phyloP scores from a whole-genome alignment of 2,888 invertebrate species.

The Pediacus dermestoides region DNA sequence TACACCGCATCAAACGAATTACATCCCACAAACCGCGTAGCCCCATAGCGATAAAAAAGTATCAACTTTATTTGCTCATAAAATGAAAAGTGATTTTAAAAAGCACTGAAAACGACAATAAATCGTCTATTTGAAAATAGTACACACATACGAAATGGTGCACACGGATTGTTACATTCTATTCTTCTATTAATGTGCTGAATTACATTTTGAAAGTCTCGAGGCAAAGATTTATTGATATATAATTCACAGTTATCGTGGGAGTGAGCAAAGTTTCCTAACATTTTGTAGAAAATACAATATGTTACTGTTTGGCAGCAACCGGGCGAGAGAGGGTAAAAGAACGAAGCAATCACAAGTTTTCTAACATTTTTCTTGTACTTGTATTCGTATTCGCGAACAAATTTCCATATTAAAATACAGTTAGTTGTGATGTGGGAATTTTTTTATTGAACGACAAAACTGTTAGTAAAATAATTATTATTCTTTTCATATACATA shows the following conservation, averaged over 20 bases:
- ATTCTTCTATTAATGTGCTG: slow-evolving; percentile 22
- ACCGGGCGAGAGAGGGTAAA: slow-evolving; percentile 13
- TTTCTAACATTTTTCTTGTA: too few relatives aligned
- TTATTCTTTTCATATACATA: too few relatives aligned
- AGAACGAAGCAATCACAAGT: slow-evolving; percentile 19
- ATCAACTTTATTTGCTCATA: slow-evolving; percentile 30
- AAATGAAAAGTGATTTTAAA: slow-evolving; percentile 34
- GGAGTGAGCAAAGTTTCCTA: slow-evolving; percentile 16
- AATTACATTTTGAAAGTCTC: slow-evolving; percentile 23
- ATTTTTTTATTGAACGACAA: too few relatives aligned
- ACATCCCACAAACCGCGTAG: too few relatives aligned
- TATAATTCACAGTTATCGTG: slow-evolving; percentile 20
- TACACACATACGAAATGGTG: too few relatives aligned
- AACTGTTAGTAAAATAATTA: too few relatives aligned
- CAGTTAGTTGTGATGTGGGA: too few relatives aligned
- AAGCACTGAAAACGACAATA: slow-evolving; percentile 26
- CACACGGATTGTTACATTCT: slow-evolving; percentile 23
- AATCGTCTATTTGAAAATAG: slow-evolving; percentile 21
- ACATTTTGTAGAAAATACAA: slow-evolving; percentile 18
- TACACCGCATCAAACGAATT: too few relatives aligned
- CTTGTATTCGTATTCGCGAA: too few relatives aligned
- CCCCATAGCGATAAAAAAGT: too few relatives aligned
- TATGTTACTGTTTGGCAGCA: slow-evolving; percentile 18
- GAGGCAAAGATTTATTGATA: slow-evolving; percentile 22
- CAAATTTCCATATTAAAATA: too few relatives aligned